phyloP scores from a whole-genome alignment of 2,888 invertebrate genomes.

The Rhingia rostrata region DNA sequence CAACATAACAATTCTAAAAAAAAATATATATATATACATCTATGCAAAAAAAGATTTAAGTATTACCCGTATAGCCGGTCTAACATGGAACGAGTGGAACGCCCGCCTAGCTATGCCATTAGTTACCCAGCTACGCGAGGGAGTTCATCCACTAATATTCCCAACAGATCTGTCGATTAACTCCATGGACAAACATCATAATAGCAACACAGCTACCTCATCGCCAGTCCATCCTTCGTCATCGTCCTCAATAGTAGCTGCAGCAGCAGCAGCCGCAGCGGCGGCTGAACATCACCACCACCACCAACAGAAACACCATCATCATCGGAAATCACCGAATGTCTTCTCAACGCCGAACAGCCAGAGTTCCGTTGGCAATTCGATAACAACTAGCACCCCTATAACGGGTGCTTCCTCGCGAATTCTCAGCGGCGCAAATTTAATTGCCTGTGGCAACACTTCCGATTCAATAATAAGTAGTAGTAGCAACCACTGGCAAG shows the following conservation, averaged over 20 bases:
- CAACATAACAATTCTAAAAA: slow-evolving; percentile 48
- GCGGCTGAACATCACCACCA: slow-evolving; percentile 64
- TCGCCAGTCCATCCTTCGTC: slow-evolving; percentile 77
- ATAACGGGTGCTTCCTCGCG: slow-evolving; percentile 43
- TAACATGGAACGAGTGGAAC: slow-evolving; percentile 90
- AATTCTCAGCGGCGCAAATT: slow-evolving; percentile 53
- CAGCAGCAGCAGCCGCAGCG: slow-evolving; percentile 55
- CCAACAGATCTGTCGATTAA: slow-evolving; percentile 82
- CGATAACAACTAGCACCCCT: slow-evolving; percentile 64
- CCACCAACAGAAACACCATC: slow-evolving; percentile 55
- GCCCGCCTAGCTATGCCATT: slow-evolving; percentile 89
- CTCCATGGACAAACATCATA: slow-evolving; percentile 79
- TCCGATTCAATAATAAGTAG: slow-evolving; percentile 74
- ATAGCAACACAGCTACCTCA: slow-evolving; percentile 69
- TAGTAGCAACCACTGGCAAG: slow-evolving; percentile 79
- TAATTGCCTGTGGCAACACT: slow-evolving; percentile 50
- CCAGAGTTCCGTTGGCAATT: slow-evolving; percentile 52
- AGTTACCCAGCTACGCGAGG: slow-evolving; percentile 85
- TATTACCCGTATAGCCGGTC: slow-evolving; percentile 88
- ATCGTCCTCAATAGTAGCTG: slow-evolving; percentile 75
- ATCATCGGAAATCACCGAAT: slow-evolving; percentile 77
- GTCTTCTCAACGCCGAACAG: slow-evolving; percentile 70
- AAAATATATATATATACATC: background rate
- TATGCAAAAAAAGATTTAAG: slow-evolving; percentile 85
- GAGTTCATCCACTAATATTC: slow-evolving; percentile 82